Evolutionary conservation across 2,888 invertebrate species (phyloP).

Genomic region (Malthinus seriepunctatus): DNA sequence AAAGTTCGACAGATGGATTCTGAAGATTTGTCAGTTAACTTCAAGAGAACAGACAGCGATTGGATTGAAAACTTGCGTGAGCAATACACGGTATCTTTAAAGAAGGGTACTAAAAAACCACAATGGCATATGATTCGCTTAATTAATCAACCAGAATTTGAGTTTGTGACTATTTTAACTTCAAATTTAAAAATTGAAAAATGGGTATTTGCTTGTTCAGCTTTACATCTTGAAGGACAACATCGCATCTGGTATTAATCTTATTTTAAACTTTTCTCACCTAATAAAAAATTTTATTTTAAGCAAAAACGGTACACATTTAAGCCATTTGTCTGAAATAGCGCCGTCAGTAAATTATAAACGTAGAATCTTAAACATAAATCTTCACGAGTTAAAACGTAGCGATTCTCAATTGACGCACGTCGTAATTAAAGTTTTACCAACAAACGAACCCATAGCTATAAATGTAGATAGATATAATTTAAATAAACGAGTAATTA

Average conservation of each 20-base stretch:
- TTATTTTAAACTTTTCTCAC: neutral
- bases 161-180: conserved; percentile 68
- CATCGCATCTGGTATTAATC: conserved; percentile 66
- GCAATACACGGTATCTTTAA: conserved; percentile 52
- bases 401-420: conserved; percentile 65
- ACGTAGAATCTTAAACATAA: conserved; percentile 59
- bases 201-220: conserved; percentile 80
- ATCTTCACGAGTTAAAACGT: conserved; percentile 64
- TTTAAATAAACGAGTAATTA: conserved; percentile 48
- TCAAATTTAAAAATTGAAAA: conserved; percentile 69
- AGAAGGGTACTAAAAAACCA: conserved; percentile 42
- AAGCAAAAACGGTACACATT: conserved; percentile 61
- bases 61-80: conserved; percentile 58
- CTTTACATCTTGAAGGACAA: conserved; percentile 58
- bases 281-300: neutral
- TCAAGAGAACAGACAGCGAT: conserved; percentile 50
- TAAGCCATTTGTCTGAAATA: conserved; percentile 61
- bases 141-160: conserved; percentile 58
- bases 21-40: conserved; percentile 48
- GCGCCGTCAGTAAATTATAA: conserved; percentile 57
- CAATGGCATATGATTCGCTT: conserved; percentile 65
- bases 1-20: conserved; percentile 39
- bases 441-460: conserved; percentile 63
- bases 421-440: conserved; percentile 68
- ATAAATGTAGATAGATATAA: conserved; percentile 69